These are phyloP conservation scores for Macrotrachela quadricornifera DNA, from an alignment of 1,140 invertebrate genomes.

Conservation along the genomic window DNA sequence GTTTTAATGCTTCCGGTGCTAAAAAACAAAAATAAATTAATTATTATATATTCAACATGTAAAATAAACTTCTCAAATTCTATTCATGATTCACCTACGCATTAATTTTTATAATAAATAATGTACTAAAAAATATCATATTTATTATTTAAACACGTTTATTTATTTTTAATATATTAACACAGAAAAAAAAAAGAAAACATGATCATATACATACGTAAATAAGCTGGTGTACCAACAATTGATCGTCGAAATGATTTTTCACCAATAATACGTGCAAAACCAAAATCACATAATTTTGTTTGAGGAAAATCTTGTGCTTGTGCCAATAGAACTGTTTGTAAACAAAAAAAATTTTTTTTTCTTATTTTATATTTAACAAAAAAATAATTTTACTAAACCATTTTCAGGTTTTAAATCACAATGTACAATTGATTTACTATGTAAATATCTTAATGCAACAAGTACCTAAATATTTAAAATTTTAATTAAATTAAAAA, in stretches of 20 bases:
- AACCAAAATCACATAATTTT: constrained; percentile 95
- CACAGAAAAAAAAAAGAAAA: too few relatives aligned
- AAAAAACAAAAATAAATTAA: constrained; percentile 60
- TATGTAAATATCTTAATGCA: constrained; percentile 89
- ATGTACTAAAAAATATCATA: too few relatives aligned
- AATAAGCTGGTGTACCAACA: constrained; percentile 90
- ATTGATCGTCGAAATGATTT: constrained; percentile 88
- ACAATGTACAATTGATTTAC: constrained; percentile 89
- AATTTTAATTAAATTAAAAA: constrained; percentile 2
- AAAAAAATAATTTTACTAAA: too few relatives aligned
- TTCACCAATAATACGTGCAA: constrained; percentile 90
- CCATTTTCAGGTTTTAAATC: constrained; percentile 98
- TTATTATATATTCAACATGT: too few relatives aligned
- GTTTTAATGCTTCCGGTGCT: constrained; percentile 39
- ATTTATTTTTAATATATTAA: too few relatives aligned
- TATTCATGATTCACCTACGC: background rate
- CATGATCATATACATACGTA: too few relatives aligned
- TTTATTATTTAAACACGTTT: too few relatives aligned
- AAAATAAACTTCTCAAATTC: background rate
- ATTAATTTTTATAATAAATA: too few relatives aligned
- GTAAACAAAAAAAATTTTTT: too few relatives aligned
- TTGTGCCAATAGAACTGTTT: too few relatives aligned
- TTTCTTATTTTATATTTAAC: too few relatives aligned
- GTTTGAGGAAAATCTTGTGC: constrained; percentile 44
- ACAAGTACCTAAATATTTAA: constrained; percentile 60